These are phyloP conservation scores for Drosophila austrosaltans DNA, from an alignment of 2,888 invertebrate genomes.

Conservation along the genomic window DNA sequence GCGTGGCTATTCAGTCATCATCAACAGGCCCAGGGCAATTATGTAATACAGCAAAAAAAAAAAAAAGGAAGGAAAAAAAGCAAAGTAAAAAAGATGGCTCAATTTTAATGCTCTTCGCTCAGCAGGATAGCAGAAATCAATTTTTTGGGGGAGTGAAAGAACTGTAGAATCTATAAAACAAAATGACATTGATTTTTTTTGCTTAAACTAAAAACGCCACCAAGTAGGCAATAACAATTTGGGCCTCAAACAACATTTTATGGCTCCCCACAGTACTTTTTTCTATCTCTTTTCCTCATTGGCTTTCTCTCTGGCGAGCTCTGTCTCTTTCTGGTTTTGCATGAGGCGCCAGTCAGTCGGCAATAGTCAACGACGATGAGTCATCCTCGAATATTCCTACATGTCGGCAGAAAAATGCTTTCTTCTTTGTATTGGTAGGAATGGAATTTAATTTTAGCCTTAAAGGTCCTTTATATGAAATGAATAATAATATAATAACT, in stretches of 20 bases:
- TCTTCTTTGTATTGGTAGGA: constrained; percentile 4
- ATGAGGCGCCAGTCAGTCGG: constrained; percentile 69
- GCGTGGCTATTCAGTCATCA: constrained; percentile 62
- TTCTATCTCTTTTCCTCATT: constrained; percentile 4
- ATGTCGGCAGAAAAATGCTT: constrained; percentile 15
- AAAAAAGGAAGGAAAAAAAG: neutral
- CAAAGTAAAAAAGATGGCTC: constrained; percentile 15
- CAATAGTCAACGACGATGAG: constrained; percentile 58
- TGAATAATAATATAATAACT: constrained; percentile 43
- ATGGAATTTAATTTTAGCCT: constrained; percentile 60
- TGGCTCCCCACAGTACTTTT: constrained; percentile 3
- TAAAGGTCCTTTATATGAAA: constrained; percentile 26
- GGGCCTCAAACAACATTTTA: neutral
- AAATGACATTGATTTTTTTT: constrained; percentile 61
- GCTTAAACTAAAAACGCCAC: constrained; percentile 52
- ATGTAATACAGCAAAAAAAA: constrained; percentile 42
- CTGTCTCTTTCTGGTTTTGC: constrained; percentile 55
- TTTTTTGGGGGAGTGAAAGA: constrained; percentile 5
- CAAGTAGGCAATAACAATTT: constrained; percentile 70
- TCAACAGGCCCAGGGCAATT: constrained; percentile 57
- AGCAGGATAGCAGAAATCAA: constrained; percentile 11
- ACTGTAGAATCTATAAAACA: constrained; percentile 45
- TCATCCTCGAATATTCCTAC: constrained; percentile 45
- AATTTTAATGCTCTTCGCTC: constrained; percentile 23
- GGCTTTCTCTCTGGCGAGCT: neutral